Evolutionary conservation across 2,113 vertebrate species (phyloP), one percentile per base, ranked within the genome.

Genomic region (Eurypyga helias): DNA sequence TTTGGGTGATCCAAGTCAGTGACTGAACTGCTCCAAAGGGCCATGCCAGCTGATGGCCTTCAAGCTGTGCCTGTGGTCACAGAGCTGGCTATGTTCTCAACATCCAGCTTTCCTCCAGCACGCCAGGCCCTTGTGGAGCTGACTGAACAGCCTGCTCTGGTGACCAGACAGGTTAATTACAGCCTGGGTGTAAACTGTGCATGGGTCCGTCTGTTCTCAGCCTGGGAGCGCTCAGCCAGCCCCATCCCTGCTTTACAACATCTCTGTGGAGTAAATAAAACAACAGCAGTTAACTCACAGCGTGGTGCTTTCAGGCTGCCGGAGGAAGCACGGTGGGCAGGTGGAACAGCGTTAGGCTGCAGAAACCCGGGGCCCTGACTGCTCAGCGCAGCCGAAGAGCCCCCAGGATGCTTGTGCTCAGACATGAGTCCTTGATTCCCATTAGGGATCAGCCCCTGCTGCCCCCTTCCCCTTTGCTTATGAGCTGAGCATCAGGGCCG

Each of bases 11-110:
- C 10, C 8, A 3, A 6, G 36, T 31, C 64, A 16, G 45, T 2
- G 29, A 23, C 34, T 29, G 38, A 49, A 46, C 7, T 7, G 13
- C 41, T 43, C 51, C 48, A 36, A 2, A 31, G 66, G 25, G 38
- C 55, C 33, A 0, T n/a, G 21, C 60, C 36, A 43, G 46, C 20
- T 13, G 23, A 11, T 4, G 7, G 4, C 26, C 57, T 31, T 38
- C 4, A 2, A 18, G 2, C 24, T n/a, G 17, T 0, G 2, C 8
- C 71, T 65, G 48, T 5, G 54, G 83, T 58, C 3, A 3, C 0
- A 1, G 48, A 41, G 48, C 28, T 10, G 24, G 51, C 4, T 4
- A 2, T 10, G 18, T 4, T 33, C 31, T 46, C 2, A 0, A 1
- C 26, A 55, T 7, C 17, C 65, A 28, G 54, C 57, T 36, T 23